phyloP scores from a whole-genome alignment of 2,113 vertebrate species.

The Paradisaea rubra region DNA sequence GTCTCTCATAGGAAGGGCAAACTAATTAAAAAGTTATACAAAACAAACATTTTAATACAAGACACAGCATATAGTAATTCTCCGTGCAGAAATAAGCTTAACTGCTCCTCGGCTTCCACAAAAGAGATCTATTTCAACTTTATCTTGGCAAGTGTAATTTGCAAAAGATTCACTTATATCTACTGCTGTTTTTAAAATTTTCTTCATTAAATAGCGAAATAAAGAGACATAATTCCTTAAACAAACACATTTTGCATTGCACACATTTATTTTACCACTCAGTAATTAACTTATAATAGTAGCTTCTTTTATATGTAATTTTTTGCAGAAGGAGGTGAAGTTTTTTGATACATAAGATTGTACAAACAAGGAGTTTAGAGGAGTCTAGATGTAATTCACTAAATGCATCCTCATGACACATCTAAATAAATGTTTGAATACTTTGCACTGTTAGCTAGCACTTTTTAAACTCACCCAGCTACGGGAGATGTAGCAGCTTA shows the following conservation, averaged over 20 bases:
- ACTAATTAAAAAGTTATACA: constrained; percentile 31
- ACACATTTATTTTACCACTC: neutral
- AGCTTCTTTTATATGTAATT: neutral
- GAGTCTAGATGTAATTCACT: neutral
- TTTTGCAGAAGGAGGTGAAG: neutral
- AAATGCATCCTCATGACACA: neutral
- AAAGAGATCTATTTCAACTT: neutral
- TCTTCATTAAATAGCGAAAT: neutral
- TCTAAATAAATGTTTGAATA: neutral
- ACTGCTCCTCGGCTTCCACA: neutral
- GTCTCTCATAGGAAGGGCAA: neutral
- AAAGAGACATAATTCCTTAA: neutral
- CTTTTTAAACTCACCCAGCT: neutral
- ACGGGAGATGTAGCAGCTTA: neutral
- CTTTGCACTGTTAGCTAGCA: neutral
- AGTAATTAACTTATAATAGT: neutral
- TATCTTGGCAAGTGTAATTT: neutral
- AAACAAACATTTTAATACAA: constrained; percentile 5
- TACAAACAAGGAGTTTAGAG: neutral
- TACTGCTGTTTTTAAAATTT: neutral
- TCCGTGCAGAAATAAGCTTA: neutral
- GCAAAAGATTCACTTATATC: neutral
- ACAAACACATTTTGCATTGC: neutral
- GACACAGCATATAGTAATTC: neutral
- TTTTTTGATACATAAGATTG: neutral